Base-by-base conservation (phyloP, 1,140 invertebrate species). In the Bathynomus jamesi region DNA sequence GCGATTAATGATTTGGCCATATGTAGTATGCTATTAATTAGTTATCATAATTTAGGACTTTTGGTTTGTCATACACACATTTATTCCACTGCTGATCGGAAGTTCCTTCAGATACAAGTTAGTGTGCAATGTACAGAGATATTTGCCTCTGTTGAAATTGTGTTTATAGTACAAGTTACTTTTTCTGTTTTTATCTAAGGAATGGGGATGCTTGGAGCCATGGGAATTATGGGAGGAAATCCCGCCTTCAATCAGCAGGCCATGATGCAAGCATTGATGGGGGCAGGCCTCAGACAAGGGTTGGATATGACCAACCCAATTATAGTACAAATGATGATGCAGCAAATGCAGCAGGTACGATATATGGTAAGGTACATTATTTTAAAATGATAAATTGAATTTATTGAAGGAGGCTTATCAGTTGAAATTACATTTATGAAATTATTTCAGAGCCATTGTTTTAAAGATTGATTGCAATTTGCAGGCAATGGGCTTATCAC, bases 301-400 rank as follows among this genome's bases (percentile, higher is more conserved):
- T 70, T 76, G n/a, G 75, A 76, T 27, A 73, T 76, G 72, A 71
- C 62, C 30, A 76, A 76, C 65, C 75, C 75, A 17, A 71, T 76
- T 3, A 67, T 76, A 32, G 75, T 71, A 21, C 75, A 76, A 29
- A 67, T 76, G 25, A 76, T 76, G 75, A 71, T 76, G 65, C 75
- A 76, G 61, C 75, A 76, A 72, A 71, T 76, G 30, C 40, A 53
- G 40, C 40, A 28, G 69, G n/a, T n/a, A 21, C 53, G 29, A 66
- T 24, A 21, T 46, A 28, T 66, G 21, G 29, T 27, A 8, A 28
- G 62, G 10, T 11, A 11, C 40, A 17, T 4, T n/a, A 28, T 24
- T 69, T 67, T 8, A 21, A 13, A 11, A 13, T 13, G 11, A 21
- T 53, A 21, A 11, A 53, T 13, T 53, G 11, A 13, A n/a, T n/a